Evolutionary conservation across 2,888 invertebrate species (phyloP).

Genomic region (Eupithecia centaureata): DNA sequence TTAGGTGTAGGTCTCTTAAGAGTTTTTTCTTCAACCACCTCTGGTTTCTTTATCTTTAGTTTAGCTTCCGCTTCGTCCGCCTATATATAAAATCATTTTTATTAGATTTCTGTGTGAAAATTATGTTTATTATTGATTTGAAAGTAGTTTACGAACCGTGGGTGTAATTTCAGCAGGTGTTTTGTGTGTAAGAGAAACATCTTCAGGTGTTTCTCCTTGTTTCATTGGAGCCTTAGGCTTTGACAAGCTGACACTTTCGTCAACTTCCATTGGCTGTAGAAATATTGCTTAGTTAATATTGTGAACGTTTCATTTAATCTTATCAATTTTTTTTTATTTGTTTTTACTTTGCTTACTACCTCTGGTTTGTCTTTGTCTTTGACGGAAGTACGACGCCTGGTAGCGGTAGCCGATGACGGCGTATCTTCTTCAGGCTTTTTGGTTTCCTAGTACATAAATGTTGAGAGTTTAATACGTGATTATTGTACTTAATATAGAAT

Average conservation of each 20-base stretch:
- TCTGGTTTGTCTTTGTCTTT: slow-evolving; percentile 77
- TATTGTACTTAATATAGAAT: not conserved
- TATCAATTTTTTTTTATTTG: slow-evolving; percentile 3
- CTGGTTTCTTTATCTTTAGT: slow-evolving; percentile 77
- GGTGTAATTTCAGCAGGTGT: slow-evolving; percentile 76
- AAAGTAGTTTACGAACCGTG: slow-evolving; percentile 69
- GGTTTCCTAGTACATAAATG: slow-evolving; percentile 58
- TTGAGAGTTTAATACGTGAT: not conserved
- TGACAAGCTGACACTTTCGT: slow-evolving; percentile 74
- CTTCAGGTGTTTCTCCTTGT: slow-evolving; percentile 74
- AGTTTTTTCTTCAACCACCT: slow-evolving; percentile 76
- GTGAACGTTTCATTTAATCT: not conserved
- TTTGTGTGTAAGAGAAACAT: slow-evolving; percentile 78
- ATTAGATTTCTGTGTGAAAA: slow-evolving; percentile 30
- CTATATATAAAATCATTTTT: slow-evolving; percentile 55
- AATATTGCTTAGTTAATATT: slow-evolving; percentile 26
- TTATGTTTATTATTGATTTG: not conserved
- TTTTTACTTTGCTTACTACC: slow-evolving; percentile 53
- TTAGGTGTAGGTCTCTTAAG: slow-evolving; percentile 73
- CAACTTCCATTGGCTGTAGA: slow-evolving; percentile 76
- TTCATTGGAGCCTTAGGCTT: slow-evolving; percentile 72
- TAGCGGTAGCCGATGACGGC: slow-evolving; percentile 69
- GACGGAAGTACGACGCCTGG: slow-evolving; percentile 69
- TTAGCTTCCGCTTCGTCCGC: slow-evolving; percentile 77
- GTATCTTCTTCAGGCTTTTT: slow-evolving; percentile 65